Base-by-base conservation (phyloP, 2,888 invertebrate genomes). In the Ormyrus pomaceus region DNA sequence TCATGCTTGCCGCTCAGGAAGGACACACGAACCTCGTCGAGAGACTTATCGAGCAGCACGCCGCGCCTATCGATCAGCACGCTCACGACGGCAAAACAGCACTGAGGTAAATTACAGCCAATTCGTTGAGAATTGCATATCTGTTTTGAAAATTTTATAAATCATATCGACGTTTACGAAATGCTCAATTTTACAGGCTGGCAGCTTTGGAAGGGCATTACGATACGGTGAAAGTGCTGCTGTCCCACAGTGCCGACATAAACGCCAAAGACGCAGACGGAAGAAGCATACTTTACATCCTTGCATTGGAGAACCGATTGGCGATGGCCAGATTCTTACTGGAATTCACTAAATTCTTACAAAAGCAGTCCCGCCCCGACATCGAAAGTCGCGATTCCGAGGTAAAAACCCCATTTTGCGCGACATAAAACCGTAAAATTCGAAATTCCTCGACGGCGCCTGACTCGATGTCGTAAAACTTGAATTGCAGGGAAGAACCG, bases 261-360 rank as follows among this genome's bases (percentile, higher is more conserved):
- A 96, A 98, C 91, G 95, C 96, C 59, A 94, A 95, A 87, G 98
- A 98, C 91, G 97, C 98, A 0, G 98, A 99, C 91, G 95, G 97
- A 0, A 93, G 98, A 66, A 97, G 97, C 86, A 97, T 98, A 0
- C 92, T 99, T 48, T 98, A 99, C 90, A 96, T 98, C 75, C 92
- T 98, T 73, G 97, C 98, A 5, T 91, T 97, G 83, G 97, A 97
- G 91, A 97, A 97, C 91, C 93, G 97, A 82, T 91, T 96, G 83
- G 94, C 95, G 11, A 96, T 96, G 94, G 96, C 96, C 64, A 94
- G 95, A 83, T 96, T 95, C 90, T 92, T 98, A 83, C 91, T 98
- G 77, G 93, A 95, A 34, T 34, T 34, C 34, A 34, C 96, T 64
- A 94, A 95, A 83, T 96, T 95, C 90, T 92, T 98, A 83, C 91